These are phyloP conservation scores for Ochropacha duplaris DNA, from an alignment of 2,888 invertebrate species.

Conservation along the genomic window DNA sequence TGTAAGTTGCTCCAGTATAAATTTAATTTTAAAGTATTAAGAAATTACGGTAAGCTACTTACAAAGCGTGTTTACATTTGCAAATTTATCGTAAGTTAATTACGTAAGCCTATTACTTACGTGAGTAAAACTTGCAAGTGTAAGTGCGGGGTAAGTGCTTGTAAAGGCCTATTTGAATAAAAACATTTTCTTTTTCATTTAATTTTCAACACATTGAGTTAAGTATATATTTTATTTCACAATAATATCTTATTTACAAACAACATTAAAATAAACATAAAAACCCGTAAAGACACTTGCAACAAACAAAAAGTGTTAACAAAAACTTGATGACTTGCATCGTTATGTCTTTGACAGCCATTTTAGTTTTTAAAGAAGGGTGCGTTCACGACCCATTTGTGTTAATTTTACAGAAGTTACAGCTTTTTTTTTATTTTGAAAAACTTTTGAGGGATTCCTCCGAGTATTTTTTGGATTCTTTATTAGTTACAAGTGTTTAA, in stretches of 20 bases:
- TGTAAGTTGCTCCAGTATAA: too few species aligned
- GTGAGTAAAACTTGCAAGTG: too few species aligned
- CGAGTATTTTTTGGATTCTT: neutral
- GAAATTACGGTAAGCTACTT: too few species aligned
- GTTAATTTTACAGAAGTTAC: slow-evolving; percentile 23
- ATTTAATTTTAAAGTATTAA: too few species aligned
- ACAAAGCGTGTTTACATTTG: too few species aligned
- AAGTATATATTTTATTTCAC: too few species aligned
- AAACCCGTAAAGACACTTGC: slow-evolving; percentile 1
- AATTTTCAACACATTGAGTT: too few species aligned
- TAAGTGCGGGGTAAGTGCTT: too few species aligned
- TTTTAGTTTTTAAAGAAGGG: slow-evolving; percentile 12
- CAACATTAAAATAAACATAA: slow-evolving; percentile 1
- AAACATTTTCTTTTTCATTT: too few species aligned
- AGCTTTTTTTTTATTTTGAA: slow-evolving; percentile 16
- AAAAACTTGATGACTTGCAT: slow-evolving; percentile 23
- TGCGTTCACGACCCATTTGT: slow-evolving; percentile 24
- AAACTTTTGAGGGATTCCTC: neutral
- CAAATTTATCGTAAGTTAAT: too few species aligned
- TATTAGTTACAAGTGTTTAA: neutral
- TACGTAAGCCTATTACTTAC: too few species aligned
- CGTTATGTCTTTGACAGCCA: slow-evolving; percentile 15
- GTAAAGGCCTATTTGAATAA: too few species aligned
- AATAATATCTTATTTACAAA: neutral
- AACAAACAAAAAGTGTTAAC: slow-evolving; percentile 6